Conservation (phyloP, 2,113 vertebrate species). For the Cyanocitta stelleri region DNA sequence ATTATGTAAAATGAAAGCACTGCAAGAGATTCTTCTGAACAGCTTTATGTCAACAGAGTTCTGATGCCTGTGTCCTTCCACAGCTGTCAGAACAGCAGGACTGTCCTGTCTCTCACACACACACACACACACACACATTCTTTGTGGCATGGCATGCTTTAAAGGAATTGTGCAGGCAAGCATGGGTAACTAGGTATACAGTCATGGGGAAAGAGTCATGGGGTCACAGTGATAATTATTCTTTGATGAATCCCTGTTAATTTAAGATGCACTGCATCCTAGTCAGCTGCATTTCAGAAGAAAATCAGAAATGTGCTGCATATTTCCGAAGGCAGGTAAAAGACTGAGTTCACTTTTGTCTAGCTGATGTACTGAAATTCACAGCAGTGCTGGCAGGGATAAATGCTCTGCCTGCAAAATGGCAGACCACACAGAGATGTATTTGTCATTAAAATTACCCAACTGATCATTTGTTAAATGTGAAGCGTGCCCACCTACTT, state of each 20-base stretch:
- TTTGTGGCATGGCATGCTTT: not conserved
- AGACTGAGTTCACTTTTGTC: constrained; percentile 63
- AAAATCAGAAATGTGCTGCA: constrained; percentile 62
- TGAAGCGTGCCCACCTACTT: not conserved
- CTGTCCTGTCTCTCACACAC: not conserved
- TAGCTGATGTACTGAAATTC: constrained; percentile 69
- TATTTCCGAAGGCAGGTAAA: constrained; percentile 65
- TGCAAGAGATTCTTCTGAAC: not conserved
- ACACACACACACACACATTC: not conserved
- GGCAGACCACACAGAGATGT: constrained; percentile 21
- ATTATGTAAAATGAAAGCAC: not conserved
- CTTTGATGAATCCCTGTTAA: constrained; percentile 62
- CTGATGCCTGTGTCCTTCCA: not conserved
- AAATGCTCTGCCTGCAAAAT: constrained; percentile 63
- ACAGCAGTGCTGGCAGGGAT: constrained; percentile 60
- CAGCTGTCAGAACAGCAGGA: not conserved
- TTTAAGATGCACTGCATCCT: constrained; percentile 67
- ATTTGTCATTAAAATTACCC: constrained; percentile 55
- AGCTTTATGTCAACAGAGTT: not conserved
- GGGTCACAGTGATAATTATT: constrained; percentile 36
- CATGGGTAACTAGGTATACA: constrained; percentile 7
- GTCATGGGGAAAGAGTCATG: constrained; percentile 4
- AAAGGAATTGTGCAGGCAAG: not conserved
- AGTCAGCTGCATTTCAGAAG: constrained; percentile 61
- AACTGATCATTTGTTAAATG: constrained; percentile 33